Evolutionary conservation across 1,140 invertebrate species (phyloP).

Genomic region (Gyrodactylus bullatarudis): DNA sequence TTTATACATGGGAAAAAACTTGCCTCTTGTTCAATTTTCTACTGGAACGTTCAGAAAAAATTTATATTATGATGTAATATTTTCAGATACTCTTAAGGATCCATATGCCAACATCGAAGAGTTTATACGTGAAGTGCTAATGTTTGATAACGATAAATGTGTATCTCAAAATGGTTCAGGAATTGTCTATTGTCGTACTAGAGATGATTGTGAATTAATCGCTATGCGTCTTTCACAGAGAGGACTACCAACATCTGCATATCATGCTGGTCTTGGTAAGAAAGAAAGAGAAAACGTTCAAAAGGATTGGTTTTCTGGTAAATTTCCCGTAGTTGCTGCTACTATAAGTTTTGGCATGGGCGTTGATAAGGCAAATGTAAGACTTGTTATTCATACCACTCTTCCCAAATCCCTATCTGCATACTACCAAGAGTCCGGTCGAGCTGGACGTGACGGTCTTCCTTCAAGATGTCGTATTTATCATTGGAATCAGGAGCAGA

Average conservation of each 20-base stretch:
- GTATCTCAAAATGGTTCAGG: slow-evolving; percentile 15
- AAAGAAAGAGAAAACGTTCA: slow-evolving; percentile 25
- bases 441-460: slow-evolving; percentile 30
- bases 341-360: slow-evolving; percentile 41
- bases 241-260: slow-evolving; percentile 14
- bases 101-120: slow-evolving; percentile 36
- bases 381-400: slow-evolving; percentile 62
- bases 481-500: slow-evolving; percentile 35
- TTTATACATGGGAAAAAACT: slow-evolving; percentile 24
- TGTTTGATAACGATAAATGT: neutral
- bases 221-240: slow-evolving; percentile 24
- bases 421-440: slow-evolving; percentile 26
- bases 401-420: slow-evolving; percentile 21
- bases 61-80: slow-evolving; percentile 35
- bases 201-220: slow-evolving; percentile 30
- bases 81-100: slow-evolving; percentile 37
- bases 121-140: slow-evolving; percentile 25
- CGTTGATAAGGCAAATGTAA: slow-evolving; percentile 33
- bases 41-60: slow-evolving; percentile 31
- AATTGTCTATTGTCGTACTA: slow-evolving; percentile 33
- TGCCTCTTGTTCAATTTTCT: slow-evolving; percentile 23
- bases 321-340: slow-evolving; percentile 25
- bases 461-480: slow-evolving; percentile 28
- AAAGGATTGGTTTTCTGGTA: slow-evolving; percentile 30
- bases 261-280: slow-evolving; percentile 22